Base-by-base conservation (phyloP, 2,113 vertebrate species). In the Psittacula cyanocephala region DNA sequence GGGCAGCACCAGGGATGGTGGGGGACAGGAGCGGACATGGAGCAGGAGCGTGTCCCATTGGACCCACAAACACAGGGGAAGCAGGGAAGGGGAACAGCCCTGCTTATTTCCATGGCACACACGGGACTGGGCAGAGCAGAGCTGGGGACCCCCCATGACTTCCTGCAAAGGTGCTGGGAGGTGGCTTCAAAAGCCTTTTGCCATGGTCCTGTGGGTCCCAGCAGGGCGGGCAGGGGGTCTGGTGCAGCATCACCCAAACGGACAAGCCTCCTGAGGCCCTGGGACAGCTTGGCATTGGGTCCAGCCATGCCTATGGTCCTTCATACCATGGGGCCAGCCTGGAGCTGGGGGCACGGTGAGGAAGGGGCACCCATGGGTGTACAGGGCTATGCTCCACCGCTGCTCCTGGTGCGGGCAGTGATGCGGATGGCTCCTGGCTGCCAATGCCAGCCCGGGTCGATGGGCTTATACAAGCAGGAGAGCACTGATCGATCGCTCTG, bases 291-390 rank as follows among this genome's bases (percentile, higher is more conserved):
- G 67, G 50, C 18, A 24, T 24, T 3, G 9, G 23, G 29, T 60
- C 33, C 53, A 15, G 63, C 20, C 24, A 8, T 1, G 2, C 31
- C 33, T 3, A 0, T 41, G 31, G 7, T 50, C 12, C 60, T 24
- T 28, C 35, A 23, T 1, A 0, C n/a, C 33, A 12, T 1, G 2
- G 33, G 17, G 29, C 74, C 77, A 43, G 39, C 29, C 82, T 20
- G 33, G 53, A 80, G 63, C 33, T 20, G 27, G 14, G 23, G 55
- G 3, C 50, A 37, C 1, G 0, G 33, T 18, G 60, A n/a, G 74
- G 35, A 91, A 70, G 55, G 65, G 55, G 46, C 60, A 62, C 0
- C 1, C 0, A 0, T 0, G 19, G 39, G 28, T 4, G 8, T 25
- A 2, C 13, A 31, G 59, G 49, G 35, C 47, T 1, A 0, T 10